Evolutionary conservation across 2,113 vertebrate species (phyloP).

Genomic region (Eurystomus gularis): DNA sequence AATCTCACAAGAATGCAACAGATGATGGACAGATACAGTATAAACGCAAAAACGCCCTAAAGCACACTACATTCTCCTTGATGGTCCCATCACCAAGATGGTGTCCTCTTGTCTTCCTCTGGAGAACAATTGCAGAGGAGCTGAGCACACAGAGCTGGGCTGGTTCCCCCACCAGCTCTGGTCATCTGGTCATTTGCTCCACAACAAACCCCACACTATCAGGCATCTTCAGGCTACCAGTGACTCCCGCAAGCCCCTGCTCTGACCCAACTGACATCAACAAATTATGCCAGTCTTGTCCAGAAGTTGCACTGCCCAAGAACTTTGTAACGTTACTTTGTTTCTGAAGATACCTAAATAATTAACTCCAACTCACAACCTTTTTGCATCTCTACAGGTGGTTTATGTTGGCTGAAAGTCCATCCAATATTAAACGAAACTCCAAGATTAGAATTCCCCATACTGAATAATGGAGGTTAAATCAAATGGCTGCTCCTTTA

Average conservation of each 20-base stretch:
- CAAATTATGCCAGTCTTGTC: not conserved
- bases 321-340: not conserved
- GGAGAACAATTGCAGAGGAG: not conserved
- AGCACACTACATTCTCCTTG: fast-evolving
- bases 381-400: not conserved
- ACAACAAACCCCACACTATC: not conserved
- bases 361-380: not conserved
- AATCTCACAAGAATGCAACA: not conserved
- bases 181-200: not conserved
- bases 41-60: not conserved
- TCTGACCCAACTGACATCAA: not conserved
- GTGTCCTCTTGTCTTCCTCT: not conserved
- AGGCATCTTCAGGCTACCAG: not conserved
- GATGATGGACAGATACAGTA: not conserved
- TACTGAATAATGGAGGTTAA: not conserved
- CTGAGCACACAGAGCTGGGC: not conserved
- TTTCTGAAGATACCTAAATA: not conserved
- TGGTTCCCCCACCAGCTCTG: not conserved
- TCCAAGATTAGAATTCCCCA: not conserved
- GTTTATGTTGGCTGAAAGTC: slow-evolving; percentile 1
- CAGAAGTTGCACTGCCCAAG: not conserved
- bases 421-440: not conserved
- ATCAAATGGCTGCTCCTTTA: not conserved
- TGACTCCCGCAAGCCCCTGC: not conserved
- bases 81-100: not conserved